Evolutionary conservation across 2,797 vertebrate genomes (phyloP).

Genomic region (Micrastur ruficollis): DNA sequence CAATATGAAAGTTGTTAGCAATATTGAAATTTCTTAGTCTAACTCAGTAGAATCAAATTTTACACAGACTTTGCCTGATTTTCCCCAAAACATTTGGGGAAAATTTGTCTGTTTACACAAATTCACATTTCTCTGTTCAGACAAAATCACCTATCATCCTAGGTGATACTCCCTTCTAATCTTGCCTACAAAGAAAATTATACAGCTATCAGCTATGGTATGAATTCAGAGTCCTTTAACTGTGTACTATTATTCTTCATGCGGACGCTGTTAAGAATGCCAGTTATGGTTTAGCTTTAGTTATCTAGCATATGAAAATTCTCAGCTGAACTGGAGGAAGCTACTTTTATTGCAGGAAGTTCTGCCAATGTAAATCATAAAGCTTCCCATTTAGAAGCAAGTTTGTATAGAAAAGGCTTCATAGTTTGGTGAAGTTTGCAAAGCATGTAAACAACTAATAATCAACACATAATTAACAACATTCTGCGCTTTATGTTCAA

Average conservation of each 20-base stretch:
- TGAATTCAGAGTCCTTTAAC: not conserved
- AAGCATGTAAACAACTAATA: not conserved
- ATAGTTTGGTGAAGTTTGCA: not conserved
- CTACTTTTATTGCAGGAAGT: not conserved
- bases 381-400: not conserved
- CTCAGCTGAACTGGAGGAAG: not conserved
- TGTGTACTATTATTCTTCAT: not conserved
- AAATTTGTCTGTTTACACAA: not conserved
- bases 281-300: not conserved
- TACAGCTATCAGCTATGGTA: not conserved
- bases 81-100: not conserved
- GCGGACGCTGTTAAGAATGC: not conserved
- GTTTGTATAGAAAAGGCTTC: not conserved
- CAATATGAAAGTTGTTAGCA: not conserved
- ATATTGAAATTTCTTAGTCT: not conserved
- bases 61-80: not conserved
- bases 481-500: not conserved
- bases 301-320: not conserved
- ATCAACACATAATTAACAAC: not conserved
- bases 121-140: not conserved
- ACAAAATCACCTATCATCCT: not conserved
- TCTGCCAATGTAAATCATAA: not conserved
- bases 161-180: not conserved
- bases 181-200: not conserved
- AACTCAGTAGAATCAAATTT: not conserved